Conservation (phyloP, 2,888 invertebrate species). For the Drosophila mayaguana region DNA sequence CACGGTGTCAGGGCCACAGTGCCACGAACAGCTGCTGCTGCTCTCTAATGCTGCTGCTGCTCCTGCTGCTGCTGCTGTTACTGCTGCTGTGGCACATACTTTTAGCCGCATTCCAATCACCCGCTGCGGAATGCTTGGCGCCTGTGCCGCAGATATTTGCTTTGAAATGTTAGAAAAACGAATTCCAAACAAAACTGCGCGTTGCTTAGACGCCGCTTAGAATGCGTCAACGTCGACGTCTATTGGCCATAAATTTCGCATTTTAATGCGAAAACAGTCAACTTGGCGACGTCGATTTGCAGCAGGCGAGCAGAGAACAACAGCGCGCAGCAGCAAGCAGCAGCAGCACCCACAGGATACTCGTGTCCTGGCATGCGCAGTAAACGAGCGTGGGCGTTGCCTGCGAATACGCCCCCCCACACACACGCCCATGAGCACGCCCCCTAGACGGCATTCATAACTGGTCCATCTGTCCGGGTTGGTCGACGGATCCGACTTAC, state of each 20-base stretch:
- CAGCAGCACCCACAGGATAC: conserved; percentile 1
- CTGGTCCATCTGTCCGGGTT: conserved; percentile 30
- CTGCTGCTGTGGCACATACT: neutral
- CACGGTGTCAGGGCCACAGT: conserved; percentile 81
- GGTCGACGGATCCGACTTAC: conserved; percentile 65
- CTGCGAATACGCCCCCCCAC: conserved; percentile 2
- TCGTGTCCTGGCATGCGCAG: conserved; percentile 58
- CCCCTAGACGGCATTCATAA: conserved; percentile 4
- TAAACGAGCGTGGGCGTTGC: conserved; percentile 23
- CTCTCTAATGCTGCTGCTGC: neutral
- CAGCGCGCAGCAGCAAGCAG: neutral
- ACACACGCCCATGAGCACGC: neutral
- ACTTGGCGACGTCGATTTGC: conserved; percentile 83
- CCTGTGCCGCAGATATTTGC: conserved; percentile 84
- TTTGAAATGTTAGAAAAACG: conserved; percentile 83
- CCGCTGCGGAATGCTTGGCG: conserved; percentile 64
- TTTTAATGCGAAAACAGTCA: conserved; percentile 85
- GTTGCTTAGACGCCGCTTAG: conserved; percentile 62
- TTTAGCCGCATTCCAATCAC: conserved; percentile 67
- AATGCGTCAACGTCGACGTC: conserved; percentile 24
- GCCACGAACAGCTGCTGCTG: neutral
- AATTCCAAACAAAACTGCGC: conserved; percentile 32
- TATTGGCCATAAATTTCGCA: conserved; percentile 76
- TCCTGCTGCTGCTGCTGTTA: neutral
- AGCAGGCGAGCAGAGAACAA: conserved; percentile 75